Base-by-base conservation (phyloP, 2,113 vertebrate genomes). In the Typhlomys cinereus region DNA sequence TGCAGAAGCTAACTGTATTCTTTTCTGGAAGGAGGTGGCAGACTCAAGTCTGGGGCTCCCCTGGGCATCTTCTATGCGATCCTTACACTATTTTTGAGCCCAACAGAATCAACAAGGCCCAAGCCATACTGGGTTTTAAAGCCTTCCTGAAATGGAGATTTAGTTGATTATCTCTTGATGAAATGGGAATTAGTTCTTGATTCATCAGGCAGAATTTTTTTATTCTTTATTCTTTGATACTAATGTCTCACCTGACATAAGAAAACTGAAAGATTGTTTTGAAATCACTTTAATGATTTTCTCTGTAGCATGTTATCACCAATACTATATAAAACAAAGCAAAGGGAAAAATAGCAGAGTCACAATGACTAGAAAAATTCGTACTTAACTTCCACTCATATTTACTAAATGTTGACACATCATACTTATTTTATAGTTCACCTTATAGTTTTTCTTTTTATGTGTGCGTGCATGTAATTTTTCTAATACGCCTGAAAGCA, bases 231-330 rank as follows among this genome's bases (percentile, higher is more conserved):
- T 20, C 12, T 85, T 92, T 36, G 62, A 54, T 83, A n/a, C 23
- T 46, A 67, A 62, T 71, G 41, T 83, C 59, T 92, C 81, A 64
- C 73, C 61, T 75, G 75, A 79, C 20, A 75, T 90, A 39, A 83
- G 90, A 88, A 94, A 52, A 5, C 20, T 59, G 15, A 39, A 80
- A 83, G 34, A 25, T 79, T 74, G 20, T 54, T 92, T 94, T 91
- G 39, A 36, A 29, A 54, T 48, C 0, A 48, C 41, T 80, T 92
- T 71, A 88, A 76, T 50, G 76, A 78, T 67, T 23, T 85, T 67
- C n/a, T 52, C n/a, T 88, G 73, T 57, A 88, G 39, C 34, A 57
- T 81, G 89, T 80, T 6, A n/a, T n/a, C n/a, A n/a, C n/a, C n/a
- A n/a, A n/a, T n/a, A 71, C 4, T 46, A 71, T 54, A 89, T 34